Percentiles rank a stretch among this genome's conserved stretches.
Evolutionary conservation across 2,888 invertebrate species (phyloP).

Genomic region (Rhamphomyia laevipes): DNA sequence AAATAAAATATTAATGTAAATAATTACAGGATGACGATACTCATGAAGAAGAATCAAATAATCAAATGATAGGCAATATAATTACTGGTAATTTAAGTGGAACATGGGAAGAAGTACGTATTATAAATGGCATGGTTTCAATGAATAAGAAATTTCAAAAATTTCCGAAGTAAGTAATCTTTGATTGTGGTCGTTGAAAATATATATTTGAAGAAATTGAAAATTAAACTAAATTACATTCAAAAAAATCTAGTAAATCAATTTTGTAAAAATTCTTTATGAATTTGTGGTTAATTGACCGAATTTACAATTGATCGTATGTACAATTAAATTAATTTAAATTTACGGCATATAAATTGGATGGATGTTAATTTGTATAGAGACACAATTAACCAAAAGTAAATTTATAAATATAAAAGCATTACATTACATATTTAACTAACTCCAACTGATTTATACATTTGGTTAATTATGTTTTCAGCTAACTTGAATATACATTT

Average conservation of each 20-base stretch:
- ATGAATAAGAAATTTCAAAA: slow-evolving; percentile 49
- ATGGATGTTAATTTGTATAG: too few species aligned
- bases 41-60: slow-evolving; percentile 14
- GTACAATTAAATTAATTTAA: too few species aligned
- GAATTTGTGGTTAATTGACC: too few species aligned
- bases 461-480: too few species aligned
- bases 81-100: slow-evolving; percentile 31
- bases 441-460: too few species aligned
- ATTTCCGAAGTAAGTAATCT: slow-evolving; percentile 43
- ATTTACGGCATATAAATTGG: too few species aligned
- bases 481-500: too few species aligned
- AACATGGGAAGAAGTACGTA: slow-evolving; percentile 37
- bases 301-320: too few species aligned
- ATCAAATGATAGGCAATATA: slow-evolving; percentile 28
- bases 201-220: slow-evolving; percentile 1
- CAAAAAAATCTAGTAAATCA: background rate
- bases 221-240: background rate
- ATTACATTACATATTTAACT: too few species aligned
- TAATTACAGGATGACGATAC: slow-evolving; percentile 15
- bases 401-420: too few species aligned
- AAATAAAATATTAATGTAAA: background rate
- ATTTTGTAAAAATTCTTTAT: background rate
- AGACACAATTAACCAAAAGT: too few species aligned
- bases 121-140: slow-evolving; percentile 57
- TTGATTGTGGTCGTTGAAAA: too few species aligned